Evolutionary conservation across 1,140 invertebrate species (phyloP).

Genomic region (Drosophila baimaii): DNA sequence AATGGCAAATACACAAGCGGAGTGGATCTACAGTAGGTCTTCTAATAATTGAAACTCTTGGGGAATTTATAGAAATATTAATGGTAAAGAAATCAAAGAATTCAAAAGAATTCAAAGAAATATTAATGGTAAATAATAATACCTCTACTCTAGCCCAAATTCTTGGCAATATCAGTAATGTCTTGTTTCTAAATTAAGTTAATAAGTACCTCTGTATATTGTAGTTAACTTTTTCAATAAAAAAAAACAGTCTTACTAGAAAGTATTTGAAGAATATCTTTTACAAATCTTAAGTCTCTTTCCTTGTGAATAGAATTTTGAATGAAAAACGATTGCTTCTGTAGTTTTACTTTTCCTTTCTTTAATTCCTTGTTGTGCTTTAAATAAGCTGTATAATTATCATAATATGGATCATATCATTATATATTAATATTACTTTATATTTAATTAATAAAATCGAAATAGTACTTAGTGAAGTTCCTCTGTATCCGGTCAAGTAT

Average conservation of each 20-base stretch:
- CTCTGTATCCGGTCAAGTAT: not conserved
- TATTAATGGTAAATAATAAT: no score
- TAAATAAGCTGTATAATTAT: not conserved
- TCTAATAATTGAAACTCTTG: not conserved
- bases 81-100: not conserved
- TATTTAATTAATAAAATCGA: not conserved
- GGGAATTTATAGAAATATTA: no score
- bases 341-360: not conserved
- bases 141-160: no score
- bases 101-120: no score
- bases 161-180: no score
- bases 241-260: not conserved
- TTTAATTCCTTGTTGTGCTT: not conserved
- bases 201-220: no score
- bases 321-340: not conserved
- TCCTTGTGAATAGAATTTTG: not conserved
- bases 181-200: no score
- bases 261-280: not conserved
- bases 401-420: not conserved
- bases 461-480: not conserved
- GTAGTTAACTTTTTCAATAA: no score
- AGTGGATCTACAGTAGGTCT: conserved; percentile 3
- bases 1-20: not conserved
- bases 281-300: not conserved
- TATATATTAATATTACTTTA: not conserved